These are phyloP conservation scores for Drosophila fuyamai DNA, from an alignment of 1,140 invertebrate genomes.

Conservation along the genomic window DNA sequence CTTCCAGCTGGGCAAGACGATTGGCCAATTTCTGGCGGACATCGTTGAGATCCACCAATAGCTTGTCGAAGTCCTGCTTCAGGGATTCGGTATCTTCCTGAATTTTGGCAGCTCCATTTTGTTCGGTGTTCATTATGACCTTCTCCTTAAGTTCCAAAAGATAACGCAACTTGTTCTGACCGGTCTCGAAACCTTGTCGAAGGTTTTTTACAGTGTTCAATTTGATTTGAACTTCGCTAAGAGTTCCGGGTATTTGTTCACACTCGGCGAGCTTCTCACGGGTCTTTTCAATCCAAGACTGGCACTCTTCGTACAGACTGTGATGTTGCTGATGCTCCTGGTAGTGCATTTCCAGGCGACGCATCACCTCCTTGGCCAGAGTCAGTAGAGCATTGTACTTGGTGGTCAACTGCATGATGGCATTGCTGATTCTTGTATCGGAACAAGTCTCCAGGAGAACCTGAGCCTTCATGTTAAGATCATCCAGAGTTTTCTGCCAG, in stretches of 20 bases:
- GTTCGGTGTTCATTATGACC: constrained; percentile 96
- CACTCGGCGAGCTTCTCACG: constrained; percentile 93
- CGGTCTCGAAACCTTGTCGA: constrained; percentile 94
- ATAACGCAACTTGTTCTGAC: constrained; percentile 95
- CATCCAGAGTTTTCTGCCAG: constrained; percentile 96
- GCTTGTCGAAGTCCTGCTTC: constrained; percentile 94
- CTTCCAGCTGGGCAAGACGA: constrained; percentile 91
- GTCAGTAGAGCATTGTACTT: constrained; percentile 97
- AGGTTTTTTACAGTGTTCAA: constrained; percentile 93
- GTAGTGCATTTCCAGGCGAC: constrained; percentile 94
- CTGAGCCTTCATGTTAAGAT: constrained; percentile 96
- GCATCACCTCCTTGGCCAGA: constrained; percentile 96
- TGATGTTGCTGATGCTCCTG: constrained; percentile 96
- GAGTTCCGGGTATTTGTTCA: constrained; percentile 90
- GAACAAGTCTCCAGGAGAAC: constrained; percentile 95
- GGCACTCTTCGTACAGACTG: constrained; percentile 94
- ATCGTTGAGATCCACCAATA: constrained; percentile 92
- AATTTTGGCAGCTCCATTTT: constrained; percentile 93
- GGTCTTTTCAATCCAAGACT: constrained; percentile 95
- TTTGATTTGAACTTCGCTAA: constrained; percentile 93
- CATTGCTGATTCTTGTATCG: constrained; percentile 96
- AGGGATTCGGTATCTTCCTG: constrained; percentile 95
- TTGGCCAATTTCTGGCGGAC: constrained; percentile 89
- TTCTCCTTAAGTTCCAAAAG: constrained; percentile 95
- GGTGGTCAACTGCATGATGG: constrained; percentile 96